Conservation (phyloP, 2,888 invertebrate genomes). For the Aporophyla nigra region DNA sequence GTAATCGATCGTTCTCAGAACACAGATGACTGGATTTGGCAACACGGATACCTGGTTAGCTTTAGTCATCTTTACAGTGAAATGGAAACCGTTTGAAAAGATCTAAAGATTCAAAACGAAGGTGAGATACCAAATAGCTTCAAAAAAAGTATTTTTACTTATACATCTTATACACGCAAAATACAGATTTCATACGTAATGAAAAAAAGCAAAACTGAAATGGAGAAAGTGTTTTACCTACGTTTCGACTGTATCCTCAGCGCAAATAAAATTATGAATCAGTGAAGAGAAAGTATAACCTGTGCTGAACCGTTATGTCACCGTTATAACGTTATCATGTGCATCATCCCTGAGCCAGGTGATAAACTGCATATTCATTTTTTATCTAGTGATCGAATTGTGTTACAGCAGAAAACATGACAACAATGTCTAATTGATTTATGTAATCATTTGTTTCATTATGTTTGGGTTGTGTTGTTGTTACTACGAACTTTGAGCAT, state of each 20-base stretch:
- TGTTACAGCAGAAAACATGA: not conserved
- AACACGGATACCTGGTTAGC: conserved; percentile 72
- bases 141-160: not conserved
- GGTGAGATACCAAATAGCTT: not conserved
- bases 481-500: conserved; percentile 8
- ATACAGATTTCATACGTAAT: conserved; percentile 31
- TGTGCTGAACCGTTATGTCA: conserved; percentile 64
- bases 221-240: conserved; percentile 66
- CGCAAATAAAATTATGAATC: conserved; percentile 65
- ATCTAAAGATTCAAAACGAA: not conserved
- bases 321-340: conserved; percentile 47
- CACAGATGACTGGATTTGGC: conserved; percentile 73
- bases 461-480: not conserved
- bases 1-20: conserved; percentile 77
- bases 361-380: not conserved
- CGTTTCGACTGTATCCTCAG: conserved; percentile 54
- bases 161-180: not conserved
- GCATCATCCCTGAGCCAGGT: conserved; percentile 34
- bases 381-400: not conserved
- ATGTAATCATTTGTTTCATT: not conserved
- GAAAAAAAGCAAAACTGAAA: conserved; percentile 58
- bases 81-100: conserved; percentile 6
- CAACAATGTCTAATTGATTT: conserved; percentile 2
- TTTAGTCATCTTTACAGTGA: conserved; percentile 42
- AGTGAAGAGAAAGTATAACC: conserved; percentile 69